Conservation (phyloP, 2,888 invertebrate genomes). For the Heliconius ismenius region DNA sequence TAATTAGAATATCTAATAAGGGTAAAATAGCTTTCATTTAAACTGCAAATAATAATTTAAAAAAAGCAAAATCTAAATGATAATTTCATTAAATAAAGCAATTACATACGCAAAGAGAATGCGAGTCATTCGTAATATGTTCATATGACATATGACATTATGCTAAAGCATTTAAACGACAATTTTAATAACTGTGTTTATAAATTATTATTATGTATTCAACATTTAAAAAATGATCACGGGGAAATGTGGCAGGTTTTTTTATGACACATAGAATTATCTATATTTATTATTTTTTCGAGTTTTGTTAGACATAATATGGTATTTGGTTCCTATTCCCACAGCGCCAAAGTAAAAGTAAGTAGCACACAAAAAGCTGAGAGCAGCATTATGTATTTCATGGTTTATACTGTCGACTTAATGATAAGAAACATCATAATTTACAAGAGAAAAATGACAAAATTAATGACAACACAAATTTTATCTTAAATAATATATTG, state of each 20-base stretch:
- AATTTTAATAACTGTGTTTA: background rate
- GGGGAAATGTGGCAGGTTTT: background rate
- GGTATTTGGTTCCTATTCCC: background rate
- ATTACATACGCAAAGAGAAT: background rate
- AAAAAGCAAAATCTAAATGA: too few relatives aligned
- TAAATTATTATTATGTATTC: too few relatives aligned
- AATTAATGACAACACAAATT: too few relatives aligned
- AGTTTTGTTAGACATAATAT: background rate
- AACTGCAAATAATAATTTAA: background rate
- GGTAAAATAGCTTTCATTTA: background rate
- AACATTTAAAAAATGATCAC: background rate
- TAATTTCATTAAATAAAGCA: background rate
- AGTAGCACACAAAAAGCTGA: too few relatives aligned
- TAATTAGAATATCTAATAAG: background rate
- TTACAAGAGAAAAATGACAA: too few relatives aligned
- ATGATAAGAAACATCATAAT: background rate
- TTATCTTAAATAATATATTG: background rate
- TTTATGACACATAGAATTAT: too few relatives aligned
- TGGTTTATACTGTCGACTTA: too few relatives aligned
- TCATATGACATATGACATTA: background rate
- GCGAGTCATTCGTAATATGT: background rate
- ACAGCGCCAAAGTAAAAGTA: background rate
- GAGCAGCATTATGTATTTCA: too few relatives aligned
- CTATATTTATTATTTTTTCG: background rate
- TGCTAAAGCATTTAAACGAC: conserved; percentile 38